phyloP scores from a whole-genome alignment of 2,888 invertebrate species.

The Drosophila neotestacea region DNA sequence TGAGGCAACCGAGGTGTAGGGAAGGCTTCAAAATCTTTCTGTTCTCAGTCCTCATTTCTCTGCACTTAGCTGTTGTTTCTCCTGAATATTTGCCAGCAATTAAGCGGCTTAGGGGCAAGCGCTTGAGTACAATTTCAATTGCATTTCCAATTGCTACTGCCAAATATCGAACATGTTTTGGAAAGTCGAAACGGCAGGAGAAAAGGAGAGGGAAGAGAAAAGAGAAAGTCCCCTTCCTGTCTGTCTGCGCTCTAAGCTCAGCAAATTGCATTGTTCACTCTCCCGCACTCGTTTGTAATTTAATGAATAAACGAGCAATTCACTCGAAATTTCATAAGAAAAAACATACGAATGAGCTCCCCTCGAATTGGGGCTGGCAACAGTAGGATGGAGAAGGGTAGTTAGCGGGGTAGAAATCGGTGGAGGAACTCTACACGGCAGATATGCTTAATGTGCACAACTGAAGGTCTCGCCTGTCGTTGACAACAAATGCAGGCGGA shows the following conservation, averaged over 20 bases:
- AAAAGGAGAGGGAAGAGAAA: rapidly evolving
- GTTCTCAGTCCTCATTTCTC: not conserved
- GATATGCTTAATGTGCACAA: conserved; percentile 56
- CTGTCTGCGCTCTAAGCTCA: conserved; percentile 6
- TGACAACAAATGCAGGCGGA: conserved; percentile 59
- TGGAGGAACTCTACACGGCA: conserved; percentile 21
- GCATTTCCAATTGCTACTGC: conserved; percentile 40
- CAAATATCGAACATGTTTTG: conserved; percentile 38
- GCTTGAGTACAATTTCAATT: conserved; percentile 40
- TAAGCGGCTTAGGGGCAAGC: conserved; percentile 60
- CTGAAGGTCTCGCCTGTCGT: conserved; percentile 57
- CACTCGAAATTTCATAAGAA: conserved; percentile 58
- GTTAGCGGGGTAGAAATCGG: too few relatives aligned
- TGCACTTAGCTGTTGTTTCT: not conserved
- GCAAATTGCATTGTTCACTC: conserved; percentile 65
- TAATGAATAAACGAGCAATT: conserved; percentile 67
- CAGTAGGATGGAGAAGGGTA: not conserved
- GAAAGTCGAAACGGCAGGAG: not conserved
- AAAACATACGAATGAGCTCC: conserved; percentile 5
- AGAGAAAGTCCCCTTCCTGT: not conserved
- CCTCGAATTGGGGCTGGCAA: not conserved
- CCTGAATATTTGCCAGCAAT: conserved; percentile 59
- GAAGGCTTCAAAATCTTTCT: conserved; percentile 26
- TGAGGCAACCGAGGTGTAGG: conserved; percentile 34
- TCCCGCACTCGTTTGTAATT: conserved; percentile 54